Evolutionary conservation across 2,888 invertebrate genomes (phyloP), one percentile per base, ranked within the genome.

Genomic region (Troglohyphantes excavatus): DNA sequence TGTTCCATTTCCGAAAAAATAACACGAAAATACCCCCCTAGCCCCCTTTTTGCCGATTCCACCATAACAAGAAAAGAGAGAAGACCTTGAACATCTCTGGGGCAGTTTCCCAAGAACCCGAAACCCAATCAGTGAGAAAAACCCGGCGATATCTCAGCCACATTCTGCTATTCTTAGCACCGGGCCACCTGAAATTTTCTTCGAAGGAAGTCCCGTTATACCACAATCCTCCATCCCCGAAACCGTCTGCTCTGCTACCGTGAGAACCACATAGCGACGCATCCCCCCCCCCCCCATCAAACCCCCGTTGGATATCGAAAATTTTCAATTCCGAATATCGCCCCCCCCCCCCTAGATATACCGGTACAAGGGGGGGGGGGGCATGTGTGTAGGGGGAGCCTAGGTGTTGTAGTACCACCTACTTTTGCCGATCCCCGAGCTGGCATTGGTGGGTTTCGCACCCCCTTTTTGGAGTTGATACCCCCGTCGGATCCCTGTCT

Each of bases 191-290:
- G 86, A 86, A 79, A 19, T 21, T 79, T 79, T 70, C 13, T 11
- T 5, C 53, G n/a, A 67, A 78, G 86, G 86, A 86, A 86, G 72
- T 86, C 78, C 86, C 86, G 79, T 86, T 86, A 76, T 9, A 6
- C 33, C 3, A 53, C 53, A 53, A 53, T 65, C 61, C 46, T n/a
- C n/a, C n/a, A n/a, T n/a, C 81, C 46, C 17, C 73, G 19, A 27
- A 29, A 59, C 70, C 72, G 43, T 29, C 86, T 86, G 70, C 26
- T 29, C 67, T 59, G 19, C 21, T 33, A 78, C 72, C 86, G 86
- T 86, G 86, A 86, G 86, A 86, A 86, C 61, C 23, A 46, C 72
- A 63, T 72, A 43, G 61, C 86, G 33, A 72, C 78, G 68, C 70
- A 43, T 19, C 65, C 29, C 61, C 78, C 21, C 61, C 29, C 13